These are phyloP conservation scores for Gadopsis bispinosus DNA, from an alignment of 2,797 vertebrate genomes.

Conservation along the genomic window DNA sequence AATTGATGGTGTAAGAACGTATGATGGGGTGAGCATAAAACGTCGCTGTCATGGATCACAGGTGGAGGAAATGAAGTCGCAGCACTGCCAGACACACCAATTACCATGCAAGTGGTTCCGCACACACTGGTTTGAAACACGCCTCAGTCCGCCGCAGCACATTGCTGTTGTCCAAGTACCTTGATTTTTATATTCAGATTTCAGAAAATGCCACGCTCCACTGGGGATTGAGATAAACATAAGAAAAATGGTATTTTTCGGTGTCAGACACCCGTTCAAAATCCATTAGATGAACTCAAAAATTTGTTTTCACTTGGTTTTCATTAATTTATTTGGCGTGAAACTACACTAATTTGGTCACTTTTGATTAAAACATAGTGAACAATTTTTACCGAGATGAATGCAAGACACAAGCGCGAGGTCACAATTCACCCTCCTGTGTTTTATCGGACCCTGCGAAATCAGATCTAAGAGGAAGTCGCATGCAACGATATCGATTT, in stretches of 20 bases:
- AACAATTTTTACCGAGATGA: background rate
- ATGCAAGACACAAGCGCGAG: slow-evolving; percentile 10
- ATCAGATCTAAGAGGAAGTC: slow-evolving; percentile 68
- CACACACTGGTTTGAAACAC: slow-evolving; percentile 1
- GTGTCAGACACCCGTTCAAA: slow-evolving; percentile 26
- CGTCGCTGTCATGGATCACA: slow-evolving; percentile 64
- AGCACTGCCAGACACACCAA: slow-evolving; percentile 45
- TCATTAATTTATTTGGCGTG: background rate
- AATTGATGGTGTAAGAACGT: slow-evolving; percentile 54
- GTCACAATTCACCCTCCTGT: slow-evolving; percentile 10
- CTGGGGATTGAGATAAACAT: slow-evolving; percentile 23
- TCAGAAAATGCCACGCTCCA: slow-evolving; percentile 11
- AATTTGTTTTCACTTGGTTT: too few relatives aligned
- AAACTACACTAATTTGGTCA: background rate
- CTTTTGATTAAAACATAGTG: background rate
- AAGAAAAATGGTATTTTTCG: background rate
- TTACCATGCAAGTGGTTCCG: slow-evolving; percentile 41
- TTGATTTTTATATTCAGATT: slow-evolving; percentile 13
- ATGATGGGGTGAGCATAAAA: slow-evolving; percentile 53
- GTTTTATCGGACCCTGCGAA: slow-evolving; percentile 37
- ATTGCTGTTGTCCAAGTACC: slow-evolving; percentile 10
- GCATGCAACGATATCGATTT: slow-evolving; percentile 77
- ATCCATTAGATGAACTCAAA: slow-evolving; percentile 35
- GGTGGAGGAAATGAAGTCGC: slow-evolving; percentile 65
- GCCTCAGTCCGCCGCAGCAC: background rate